Evolutionary conservation across 2,797 vertebrate genomes (phyloP).

Genomic region (Manis pentadactyla): DNA sequence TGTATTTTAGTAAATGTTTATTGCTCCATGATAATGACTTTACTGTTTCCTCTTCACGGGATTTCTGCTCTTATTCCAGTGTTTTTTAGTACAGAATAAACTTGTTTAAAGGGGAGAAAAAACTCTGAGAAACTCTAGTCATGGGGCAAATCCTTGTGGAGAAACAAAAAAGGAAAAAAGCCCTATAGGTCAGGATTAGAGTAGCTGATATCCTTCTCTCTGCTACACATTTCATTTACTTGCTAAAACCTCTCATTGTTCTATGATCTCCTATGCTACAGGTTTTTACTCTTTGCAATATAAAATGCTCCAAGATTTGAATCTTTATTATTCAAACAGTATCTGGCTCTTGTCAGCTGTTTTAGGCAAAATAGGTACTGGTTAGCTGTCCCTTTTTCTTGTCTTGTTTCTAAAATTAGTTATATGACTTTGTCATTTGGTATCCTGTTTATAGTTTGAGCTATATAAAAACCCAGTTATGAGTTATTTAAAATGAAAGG

Average conservation of each 20-base stretch:
- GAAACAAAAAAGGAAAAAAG: conserved; percentile 7
- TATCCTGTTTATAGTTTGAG: too few relatives aligned
- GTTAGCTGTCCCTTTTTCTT: too few relatives aligned
- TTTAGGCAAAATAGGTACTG: too few relatives aligned
- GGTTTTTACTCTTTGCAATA: too few relatives aligned
- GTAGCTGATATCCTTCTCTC: conserved; percentile 46
- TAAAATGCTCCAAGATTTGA: too few relatives aligned
- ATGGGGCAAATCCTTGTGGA: background rate
- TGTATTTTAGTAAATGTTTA: conserved; percentile 47
- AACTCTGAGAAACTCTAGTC: background rate
- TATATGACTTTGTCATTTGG: too few relatives aligned
- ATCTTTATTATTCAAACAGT: too few relatives aligned
- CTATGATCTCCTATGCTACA: background rate
- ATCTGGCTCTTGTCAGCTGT: too few relatives aligned
- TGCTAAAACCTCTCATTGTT: conserved; percentile 38
- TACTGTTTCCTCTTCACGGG: conserved; percentile 6
- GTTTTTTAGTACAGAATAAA: background rate
- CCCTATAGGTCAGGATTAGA: background rate
- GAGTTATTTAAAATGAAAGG: too few relatives aligned
- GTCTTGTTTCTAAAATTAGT: too few relatives aligned
- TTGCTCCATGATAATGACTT: background rate
- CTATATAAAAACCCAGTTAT: too few relatives aligned
- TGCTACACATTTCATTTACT: background rate
- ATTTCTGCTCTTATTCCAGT: conserved; percentile 40
- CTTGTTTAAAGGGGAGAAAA: conserved; percentile 23